Evolutionary conservation across 2,113 vertebrate species (phyloP), one percentile per base, ranked within the genome.

Genomic region (Megalops atlanticus): DNA sequence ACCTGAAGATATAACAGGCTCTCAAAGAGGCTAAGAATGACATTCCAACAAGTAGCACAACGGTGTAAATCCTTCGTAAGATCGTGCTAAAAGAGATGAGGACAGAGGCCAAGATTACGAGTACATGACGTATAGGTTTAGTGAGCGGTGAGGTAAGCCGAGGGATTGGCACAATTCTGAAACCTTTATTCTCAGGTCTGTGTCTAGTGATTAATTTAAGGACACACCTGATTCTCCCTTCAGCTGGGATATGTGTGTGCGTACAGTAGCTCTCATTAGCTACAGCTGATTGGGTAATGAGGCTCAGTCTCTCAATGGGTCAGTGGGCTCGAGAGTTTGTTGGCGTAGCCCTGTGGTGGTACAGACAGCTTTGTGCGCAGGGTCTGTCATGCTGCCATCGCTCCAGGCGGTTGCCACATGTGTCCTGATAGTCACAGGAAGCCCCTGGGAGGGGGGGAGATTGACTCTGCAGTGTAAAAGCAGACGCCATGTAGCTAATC

Each of bases 21-120:
- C 3, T 49, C 27, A 76, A 21, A 75, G 11, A 31, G 5, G 21
- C n/a, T 40, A n/a, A 45, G 39, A 27, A 18, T 27, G 11, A 76
- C 27, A 36, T 52, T 76, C 38, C 4, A 33, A 76, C 2, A 31
- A 43, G 72, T 74, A 76, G 45, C 45, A 52, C 3, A 45, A 43
- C 2, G 11, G 39, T 76, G 43, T 21, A 76, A 47, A 49, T 76
- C 27, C 27, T 52, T 16, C n/a, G n/a, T 41, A 74, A 45, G 73
- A 31, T 12, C 39, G 14, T 35, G n/a, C 14, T 27, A 76, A 52
- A 35, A 52, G 15, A 52, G 27, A 8, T 21, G n/a, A 33, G 39
- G 38, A 74, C 39, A 39, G 38, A 74, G 74, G 35, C 21, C n/a
- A 49, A 76, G 31, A 33, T 52, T 35, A 76, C 45, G 27, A 76